A percentile compares a stretch with the other conserved stretches of the same genome.
These are phyloP conservation scores for Chironomus tepperi DNA, from an alignment of 1,140 invertebrate species.

Conservation along the genomic window DNA sequence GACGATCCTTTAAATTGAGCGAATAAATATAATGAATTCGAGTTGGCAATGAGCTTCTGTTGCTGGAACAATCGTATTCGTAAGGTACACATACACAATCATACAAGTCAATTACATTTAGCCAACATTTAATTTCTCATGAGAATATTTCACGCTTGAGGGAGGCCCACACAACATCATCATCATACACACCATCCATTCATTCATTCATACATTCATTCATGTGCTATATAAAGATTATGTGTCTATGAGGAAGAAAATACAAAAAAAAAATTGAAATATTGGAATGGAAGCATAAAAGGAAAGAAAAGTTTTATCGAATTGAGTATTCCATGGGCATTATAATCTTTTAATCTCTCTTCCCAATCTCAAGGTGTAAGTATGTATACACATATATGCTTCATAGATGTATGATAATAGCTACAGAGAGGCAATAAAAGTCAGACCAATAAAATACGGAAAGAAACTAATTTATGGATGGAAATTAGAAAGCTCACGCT, in stretches of 20 bases:
- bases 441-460: conserved; percentile 21
- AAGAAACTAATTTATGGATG: conserved; percentile 20
- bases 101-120: conserved; percentile 7
- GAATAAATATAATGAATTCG: neutral
- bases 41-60: too few relatives aligned
- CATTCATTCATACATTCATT: too few relatives aligned
- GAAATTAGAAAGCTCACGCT: conserved; percentile 21
- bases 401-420: neutral
- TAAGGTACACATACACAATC: neutral
- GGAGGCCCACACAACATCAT: too few relatives aligned
- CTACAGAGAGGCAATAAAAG: conserved; percentile 17
- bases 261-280: neutral
- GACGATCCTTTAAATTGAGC: neutral
- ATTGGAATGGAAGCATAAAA: neutral
- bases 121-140: conserved; percentile 12
- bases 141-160: neutral
- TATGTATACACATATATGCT: neutral
- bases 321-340: neutral
- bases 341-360: conserved; percentile 13
- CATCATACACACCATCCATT: too few relatives aligned
- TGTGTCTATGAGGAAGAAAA: neutral
- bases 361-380: neutral
- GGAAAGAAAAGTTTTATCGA: neutral
- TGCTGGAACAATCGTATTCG: too few relatives aligned
- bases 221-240: too few relatives aligned